Evolutionary conservation across 2,797 vertebrate species (phyloP).

Genomic region (Numenius phaeopus): DNA sequence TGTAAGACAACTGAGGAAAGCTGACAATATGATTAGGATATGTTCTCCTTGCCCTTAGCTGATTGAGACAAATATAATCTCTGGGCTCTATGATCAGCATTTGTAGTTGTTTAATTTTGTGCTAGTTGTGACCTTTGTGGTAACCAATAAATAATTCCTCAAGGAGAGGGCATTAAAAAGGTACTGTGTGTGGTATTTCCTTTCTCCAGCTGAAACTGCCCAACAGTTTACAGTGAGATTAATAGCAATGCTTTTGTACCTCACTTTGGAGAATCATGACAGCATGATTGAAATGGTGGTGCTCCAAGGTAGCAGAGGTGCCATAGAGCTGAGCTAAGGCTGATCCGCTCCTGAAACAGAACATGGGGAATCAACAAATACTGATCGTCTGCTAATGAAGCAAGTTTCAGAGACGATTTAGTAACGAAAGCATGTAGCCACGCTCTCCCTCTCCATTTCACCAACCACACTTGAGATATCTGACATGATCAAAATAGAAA

Average conservation of each 20-base stretch:
- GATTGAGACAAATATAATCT: constrained; percentile 51
- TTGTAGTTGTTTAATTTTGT: constrained; percentile 65
- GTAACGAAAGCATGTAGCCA: not conserved
- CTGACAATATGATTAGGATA: constrained; percentile 1
- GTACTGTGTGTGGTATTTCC: constrained; percentile 10
- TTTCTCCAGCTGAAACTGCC: constrained; percentile 9
- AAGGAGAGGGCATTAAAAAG: constrained; percentile 52
- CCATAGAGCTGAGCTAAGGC: constrained; percentile 97
- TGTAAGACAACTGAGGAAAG: not conserved
- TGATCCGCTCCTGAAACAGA: constrained; percentile 91
- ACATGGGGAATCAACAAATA: constrained; percentile 27
- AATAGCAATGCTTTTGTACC: constrained; percentile 80
- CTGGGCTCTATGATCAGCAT: constrained; percentile 32
- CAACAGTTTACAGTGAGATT: constrained; percentile 26
- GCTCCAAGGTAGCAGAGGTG: constrained; percentile 97
- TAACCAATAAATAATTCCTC: constrained; percentile 59
- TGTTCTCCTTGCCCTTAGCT: constrained; percentile 5
- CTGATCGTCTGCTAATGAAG: not conserved
- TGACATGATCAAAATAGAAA: not conserved
- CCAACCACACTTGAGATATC: not conserved
- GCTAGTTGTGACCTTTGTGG: constrained; percentile 55
- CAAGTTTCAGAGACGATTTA: constrained; percentile 16
- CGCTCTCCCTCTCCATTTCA: not conserved
- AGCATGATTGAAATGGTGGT: constrained; percentile 99
- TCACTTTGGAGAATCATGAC: constrained; percentile 99